Conservation (phyloP, 2,888 invertebrate species). For the Drosophila tanythrix region DNA sequence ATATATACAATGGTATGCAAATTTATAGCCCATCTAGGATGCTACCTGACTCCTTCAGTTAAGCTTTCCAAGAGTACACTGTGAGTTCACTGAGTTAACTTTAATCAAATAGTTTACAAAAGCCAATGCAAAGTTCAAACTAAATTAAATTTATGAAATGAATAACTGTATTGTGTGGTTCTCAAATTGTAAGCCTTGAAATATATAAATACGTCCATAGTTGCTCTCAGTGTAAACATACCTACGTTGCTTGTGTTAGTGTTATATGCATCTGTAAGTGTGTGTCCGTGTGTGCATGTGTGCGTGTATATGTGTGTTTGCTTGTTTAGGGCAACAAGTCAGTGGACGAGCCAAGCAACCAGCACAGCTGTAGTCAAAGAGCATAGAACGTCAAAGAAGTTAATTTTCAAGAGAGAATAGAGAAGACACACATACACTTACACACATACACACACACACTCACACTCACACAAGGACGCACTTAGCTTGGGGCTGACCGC, state of each 20-base stretch:
- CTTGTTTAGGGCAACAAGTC: slow-evolving; percentile 20
- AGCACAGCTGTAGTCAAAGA: slow-evolving; percentile 38
- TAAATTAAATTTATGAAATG: not conserved
- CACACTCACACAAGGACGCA: slow-evolving; percentile 16
- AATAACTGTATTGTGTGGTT: not conserved
- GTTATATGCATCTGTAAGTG: not conserved
- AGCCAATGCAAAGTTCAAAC: not conserved
- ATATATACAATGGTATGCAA: slow-evolving; percentile 25
- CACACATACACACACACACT: slow-evolving; percentile 4
- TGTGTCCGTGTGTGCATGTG: not conserved
- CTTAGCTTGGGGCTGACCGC: slow-evolving; percentile 60
- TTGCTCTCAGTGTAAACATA: slow-evolving; percentile 18
- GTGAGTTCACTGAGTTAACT: slow-evolving; percentile 1
- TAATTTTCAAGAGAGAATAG: slow-evolving; percentile 68
- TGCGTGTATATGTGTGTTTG: not conserved
- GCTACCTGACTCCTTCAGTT: slow-evolving; percentile 8
- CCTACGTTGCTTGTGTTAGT: not conserved
- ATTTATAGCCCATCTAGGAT: slow-evolving; percentile 25
- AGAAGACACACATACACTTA: slow-evolving; percentile 18
- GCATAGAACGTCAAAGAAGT: slow-evolving; percentile 55
- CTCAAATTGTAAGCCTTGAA: not conserved
- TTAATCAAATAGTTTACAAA: not conserved
- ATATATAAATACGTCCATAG: not conserved
- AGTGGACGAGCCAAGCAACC: slow-evolving; percentile 31
- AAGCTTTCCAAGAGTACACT: slow-evolving; percentile 16